Conservation (phyloP, 2,113 vertebrate genomes). For the Stigmatopora nigra region DNA sequence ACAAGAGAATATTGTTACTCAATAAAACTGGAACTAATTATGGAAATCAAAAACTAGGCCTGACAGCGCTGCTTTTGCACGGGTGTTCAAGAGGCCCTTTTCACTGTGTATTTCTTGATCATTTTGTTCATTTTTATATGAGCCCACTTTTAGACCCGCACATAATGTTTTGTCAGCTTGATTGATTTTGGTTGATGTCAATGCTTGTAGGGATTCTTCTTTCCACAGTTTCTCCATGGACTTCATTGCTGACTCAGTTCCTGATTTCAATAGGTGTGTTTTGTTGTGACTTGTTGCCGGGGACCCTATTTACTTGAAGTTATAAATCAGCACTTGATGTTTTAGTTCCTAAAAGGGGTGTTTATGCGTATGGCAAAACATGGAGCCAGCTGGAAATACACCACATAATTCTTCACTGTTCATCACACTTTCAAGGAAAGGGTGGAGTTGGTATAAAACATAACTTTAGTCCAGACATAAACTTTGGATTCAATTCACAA, state of each 20-base stretch:
- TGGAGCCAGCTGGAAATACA: neutral
- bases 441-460: neutral
- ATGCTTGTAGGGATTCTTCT: neutral
- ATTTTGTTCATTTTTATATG: neutral
- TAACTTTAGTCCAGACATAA: neutral
- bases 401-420: neutral
- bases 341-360: neutral
- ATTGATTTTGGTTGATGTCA: neutral
- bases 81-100: neutral
- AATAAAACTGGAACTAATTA: neutral
- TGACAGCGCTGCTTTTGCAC: neutral
- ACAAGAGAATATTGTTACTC: slow-evolving; percentile 6
- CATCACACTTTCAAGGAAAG: neutral
- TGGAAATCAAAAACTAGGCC: neutral
- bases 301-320: slow-evolving; percentile 1
- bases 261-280: slow-evolving; percentile 2
- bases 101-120: neutral
- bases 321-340: neutral
- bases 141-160: neutral
- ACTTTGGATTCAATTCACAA: neutral
- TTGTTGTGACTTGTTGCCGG: slow-evolving; percentile 4
- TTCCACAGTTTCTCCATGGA: neutral
- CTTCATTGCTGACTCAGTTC: neutral
- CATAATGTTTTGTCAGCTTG: neutral
- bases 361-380: neutral